A percentile compares a stretch with the other conserved stretches of the same genome.
phyloP scores from a whole-genome alignment of 2,797 vertebrate genomes.

The Lepus townsendii region DNA sequence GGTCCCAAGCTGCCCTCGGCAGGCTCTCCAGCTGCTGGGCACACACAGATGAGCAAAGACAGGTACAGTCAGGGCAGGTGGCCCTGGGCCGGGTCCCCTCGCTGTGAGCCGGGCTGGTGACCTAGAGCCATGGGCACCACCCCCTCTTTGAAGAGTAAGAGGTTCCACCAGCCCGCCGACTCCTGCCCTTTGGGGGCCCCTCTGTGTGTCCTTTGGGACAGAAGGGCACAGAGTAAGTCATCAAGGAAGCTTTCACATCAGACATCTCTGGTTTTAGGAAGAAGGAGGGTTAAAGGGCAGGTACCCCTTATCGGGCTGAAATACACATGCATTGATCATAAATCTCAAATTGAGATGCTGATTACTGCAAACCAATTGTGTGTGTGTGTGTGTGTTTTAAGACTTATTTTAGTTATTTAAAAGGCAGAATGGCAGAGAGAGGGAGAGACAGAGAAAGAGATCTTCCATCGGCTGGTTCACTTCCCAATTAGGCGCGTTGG shows the following conservation, averaged over 20 bases:
- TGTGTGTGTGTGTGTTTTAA: neutral
- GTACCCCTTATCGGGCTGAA: conserved; percentile 54
- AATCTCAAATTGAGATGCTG: conserved; percentile 65
- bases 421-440: too few relatives aligned
- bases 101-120: neutral
- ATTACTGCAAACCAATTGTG: conserved; percentile 74
- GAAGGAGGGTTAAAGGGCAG: conserved; percentile 61
- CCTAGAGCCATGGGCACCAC: neutral
- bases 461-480: too few relatives aligned
- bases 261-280: conserved; percentile 48
- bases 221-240: neutral
- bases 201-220: neutral
- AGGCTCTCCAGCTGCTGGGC: neutral
- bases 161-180: neutral
- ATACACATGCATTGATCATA: neutral
- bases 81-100: neutral
- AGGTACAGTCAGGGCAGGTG: neutral
- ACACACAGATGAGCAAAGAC: neutral
- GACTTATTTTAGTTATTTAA: too few relatives aligned
- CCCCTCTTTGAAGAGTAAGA: neutral
- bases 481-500: too few relatives aligned
- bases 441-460: too few relatives aligned
- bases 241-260: neutral
- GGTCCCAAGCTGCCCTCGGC: neutral
- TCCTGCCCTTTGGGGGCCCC: neutral